These are phyloP conservation scores for Cossypha caffra DNA, from an alignment of 2,797 vertebrate genomes.

Conservation along the genomic window DNA sequence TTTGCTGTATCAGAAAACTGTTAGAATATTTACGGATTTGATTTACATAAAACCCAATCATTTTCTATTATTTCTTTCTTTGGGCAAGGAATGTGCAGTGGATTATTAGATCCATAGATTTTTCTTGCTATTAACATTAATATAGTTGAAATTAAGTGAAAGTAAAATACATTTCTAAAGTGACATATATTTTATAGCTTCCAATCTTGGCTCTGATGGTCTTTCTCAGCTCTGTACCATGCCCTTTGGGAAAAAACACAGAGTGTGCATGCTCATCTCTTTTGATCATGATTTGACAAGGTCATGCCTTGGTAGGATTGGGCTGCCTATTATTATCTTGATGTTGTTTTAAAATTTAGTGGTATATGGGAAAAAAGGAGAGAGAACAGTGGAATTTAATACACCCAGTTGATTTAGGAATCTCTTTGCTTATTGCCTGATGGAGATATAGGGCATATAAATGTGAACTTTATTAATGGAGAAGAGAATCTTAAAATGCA, in stretches of 20 bases:
- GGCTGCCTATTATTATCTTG: constrained; percentile 37
- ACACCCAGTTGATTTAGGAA: not conserved
- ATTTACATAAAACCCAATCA: not conserved
- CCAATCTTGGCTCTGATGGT: not conserved
- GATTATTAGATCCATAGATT: not conserved
- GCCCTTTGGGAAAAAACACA: not conserved
- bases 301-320: constrained; percentile 23
- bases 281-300: constrained; percentile 47
- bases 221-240: not conserved
- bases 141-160: not conserved
- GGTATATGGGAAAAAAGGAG: not conserved
- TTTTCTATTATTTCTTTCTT: constrained; percentile 11
- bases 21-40: constrained; percentile 36
- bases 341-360: constrained; percentile 29
- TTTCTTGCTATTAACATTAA: not conserved
- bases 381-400: not conserved
- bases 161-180: not conserved
- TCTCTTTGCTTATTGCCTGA: not conserved
- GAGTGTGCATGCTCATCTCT: constrained; percentile 13
- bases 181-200: not conserved
- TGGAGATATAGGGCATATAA: not conserved
- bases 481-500: not conserved
- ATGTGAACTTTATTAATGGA: not conserved
- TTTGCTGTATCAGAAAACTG: constrained; percentile 11
- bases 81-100: not conserved